Evolutionary conservation across 2,113 vertebrate species (phyloP).

Genomic region (Sus scrofa): DNA sequence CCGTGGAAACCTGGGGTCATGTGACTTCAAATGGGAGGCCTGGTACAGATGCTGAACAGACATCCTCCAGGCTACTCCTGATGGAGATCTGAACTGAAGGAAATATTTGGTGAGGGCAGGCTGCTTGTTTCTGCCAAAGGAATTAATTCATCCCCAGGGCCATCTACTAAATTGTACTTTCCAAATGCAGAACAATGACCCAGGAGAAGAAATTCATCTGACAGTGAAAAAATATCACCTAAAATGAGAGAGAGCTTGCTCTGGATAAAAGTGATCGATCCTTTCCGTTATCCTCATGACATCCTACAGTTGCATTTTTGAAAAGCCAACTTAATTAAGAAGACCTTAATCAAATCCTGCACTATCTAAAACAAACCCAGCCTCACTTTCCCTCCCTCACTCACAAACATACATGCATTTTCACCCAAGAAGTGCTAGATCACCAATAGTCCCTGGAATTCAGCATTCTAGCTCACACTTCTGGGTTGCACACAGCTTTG

Average conservation of each 20-base stretch:
- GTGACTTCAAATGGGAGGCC: not conserved
- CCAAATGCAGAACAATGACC: not conserved
- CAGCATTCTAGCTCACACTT: not conserved
- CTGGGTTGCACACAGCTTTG: not conserved
- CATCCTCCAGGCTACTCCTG: not conserved
- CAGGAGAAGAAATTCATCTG: slow-evolving; percentile 1
- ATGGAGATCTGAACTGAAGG: not conserved
- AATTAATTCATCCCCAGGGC: not conserved
- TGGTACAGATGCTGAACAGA: not conserved
- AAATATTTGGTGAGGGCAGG: not conserved
- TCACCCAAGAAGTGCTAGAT: not conserved
- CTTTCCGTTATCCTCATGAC: not conserved
- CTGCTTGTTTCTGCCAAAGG: not conserved
- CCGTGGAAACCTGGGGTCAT: not conserved
- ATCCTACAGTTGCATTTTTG: not conserved
- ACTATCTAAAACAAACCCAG: not conserved
- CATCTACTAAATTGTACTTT: not conserved
- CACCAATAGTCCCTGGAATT: not conserved
- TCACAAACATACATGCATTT: not conserved
- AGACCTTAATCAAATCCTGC: not conserved
- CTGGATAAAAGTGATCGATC: not conserved
- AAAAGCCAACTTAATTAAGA: not conserved
- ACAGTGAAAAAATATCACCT: not conserved
- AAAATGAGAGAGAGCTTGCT: not conserved
- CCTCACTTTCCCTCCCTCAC: not conserved